phyloP scores from a whole-genome alignment of 2,888 invertebrate species.

The Caenorhabditis sulstoni region DNA sequence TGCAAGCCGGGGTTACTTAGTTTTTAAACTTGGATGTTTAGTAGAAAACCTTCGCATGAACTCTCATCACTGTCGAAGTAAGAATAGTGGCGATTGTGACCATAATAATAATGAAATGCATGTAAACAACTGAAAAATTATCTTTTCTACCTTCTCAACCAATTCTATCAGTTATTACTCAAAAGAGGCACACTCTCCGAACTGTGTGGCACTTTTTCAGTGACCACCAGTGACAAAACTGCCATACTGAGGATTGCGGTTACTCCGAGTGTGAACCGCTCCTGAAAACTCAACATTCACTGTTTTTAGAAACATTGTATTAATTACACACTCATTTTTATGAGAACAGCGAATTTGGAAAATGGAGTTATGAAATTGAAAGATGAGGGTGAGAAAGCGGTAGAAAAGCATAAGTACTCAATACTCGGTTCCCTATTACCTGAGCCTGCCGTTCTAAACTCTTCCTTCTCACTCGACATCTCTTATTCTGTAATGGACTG shows the following conservation, averaged over 20 bases:
- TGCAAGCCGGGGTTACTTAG: slow-evolving; percentile 1
- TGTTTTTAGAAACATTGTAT: not conserved
- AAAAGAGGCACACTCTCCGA: slow-evolving; percentile 73
- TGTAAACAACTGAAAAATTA: slow-evolving; percentile 75
- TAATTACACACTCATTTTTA: too few relatives aligned
- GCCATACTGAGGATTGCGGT: slow-evolving; percentile 76
- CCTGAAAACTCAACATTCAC: slow-evolving; percentile 56
- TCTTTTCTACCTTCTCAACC: too few relatives aligned
- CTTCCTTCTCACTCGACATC: not conserved
- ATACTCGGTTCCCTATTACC: slow-evolving; percentile 4
- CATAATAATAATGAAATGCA: slow-evolving; percentile 74
- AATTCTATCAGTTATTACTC: slow-evolving; percentile 37
- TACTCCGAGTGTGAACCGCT: slow-evolving; percentile 76
- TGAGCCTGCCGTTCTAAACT: slow-evolving; percentile 28
- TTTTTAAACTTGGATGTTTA: not conserved
- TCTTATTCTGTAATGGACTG: slow-evolving; percentile 14
- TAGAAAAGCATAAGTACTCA: slow-evolving; percentile 1
- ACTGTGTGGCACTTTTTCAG: slow-evolving; percentile 77
- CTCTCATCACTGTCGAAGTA: slow-evolving; percentile 72
- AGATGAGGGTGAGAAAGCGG: slow-evolving; percentile 17
- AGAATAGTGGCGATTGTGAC: slow-evolving; percentile 73
- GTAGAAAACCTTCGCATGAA: slow-evolving; percentile 60
- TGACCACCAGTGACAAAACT: slow-evolving; percentile 74
- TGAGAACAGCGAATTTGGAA: not conserved
- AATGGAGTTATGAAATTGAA: not conserved